phyloP scores from a whole-genome alignment of 1,140 invertebrate genomes.

The Kradibia gibbosae region DNA sequence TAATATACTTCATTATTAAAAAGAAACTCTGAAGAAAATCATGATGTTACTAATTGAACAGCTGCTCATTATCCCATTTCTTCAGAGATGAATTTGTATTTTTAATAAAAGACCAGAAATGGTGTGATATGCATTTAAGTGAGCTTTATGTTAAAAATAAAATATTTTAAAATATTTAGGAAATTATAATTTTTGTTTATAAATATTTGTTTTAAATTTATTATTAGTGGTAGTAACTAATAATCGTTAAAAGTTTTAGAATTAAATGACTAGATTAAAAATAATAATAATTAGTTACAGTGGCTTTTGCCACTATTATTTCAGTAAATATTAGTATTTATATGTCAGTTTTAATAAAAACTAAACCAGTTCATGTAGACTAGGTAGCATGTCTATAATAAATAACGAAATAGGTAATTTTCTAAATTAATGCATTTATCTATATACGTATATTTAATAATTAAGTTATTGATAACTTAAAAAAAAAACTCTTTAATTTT shows the following conservation, averaged over 20 bases:
- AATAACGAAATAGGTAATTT: background rate
- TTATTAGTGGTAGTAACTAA: background rate
- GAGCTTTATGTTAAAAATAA: background rate
- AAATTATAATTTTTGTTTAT: background rate
- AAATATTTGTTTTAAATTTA: background rate
- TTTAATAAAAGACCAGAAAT: constrained; percentile 19
- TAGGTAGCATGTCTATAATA: background rate
- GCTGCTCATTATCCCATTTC: constrained; percentile 22
- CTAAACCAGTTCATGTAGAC: background rate
- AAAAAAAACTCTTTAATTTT: no score
- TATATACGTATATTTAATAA: no score
- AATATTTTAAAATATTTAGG: background rate
- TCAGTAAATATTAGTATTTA: background rate
- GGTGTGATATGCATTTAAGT: constrained; percentile 20
- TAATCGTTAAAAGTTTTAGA: background rate
- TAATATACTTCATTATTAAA: background rate
- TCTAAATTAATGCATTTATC: no score
- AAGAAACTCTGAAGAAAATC: background rate
- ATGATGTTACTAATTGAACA: constrained; percentile 39
- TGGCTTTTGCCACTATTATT: background rate
- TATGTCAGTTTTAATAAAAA: background rate
- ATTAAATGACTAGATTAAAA: background rate
- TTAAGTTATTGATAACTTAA: no score
- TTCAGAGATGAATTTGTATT: constrained; percentile 30
- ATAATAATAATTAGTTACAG: background rate